These are phyloP conservation scores for Calameuta pallipes DNA, from an alignment of 2,888 invertebrate genomes.

Conservation along the genomic window DNA sequence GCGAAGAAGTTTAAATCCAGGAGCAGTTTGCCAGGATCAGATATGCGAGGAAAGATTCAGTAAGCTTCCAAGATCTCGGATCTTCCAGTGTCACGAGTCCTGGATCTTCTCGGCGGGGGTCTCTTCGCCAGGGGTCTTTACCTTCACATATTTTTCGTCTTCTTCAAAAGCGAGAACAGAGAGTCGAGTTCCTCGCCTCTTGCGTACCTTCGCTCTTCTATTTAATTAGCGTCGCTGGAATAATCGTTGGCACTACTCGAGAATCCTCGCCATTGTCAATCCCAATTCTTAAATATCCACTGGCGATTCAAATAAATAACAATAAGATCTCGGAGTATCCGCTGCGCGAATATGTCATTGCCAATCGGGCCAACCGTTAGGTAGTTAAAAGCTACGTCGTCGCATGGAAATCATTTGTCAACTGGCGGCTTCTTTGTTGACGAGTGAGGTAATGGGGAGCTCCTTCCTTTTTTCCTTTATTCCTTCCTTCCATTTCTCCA, in stretches of 20 bases:
- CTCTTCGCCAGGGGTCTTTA: slow-evolving; percentile 10
- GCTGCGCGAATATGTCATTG: slow-evolving; percentile 48
- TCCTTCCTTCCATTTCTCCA: too few species aligned
- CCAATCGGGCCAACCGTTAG: slow-evolving; percentile 43
- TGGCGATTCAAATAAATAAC: slow-evolving; percentile 61
- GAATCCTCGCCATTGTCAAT: not conserved
- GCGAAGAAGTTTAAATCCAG: slow-evolving; percentile 14
- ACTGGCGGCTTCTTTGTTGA: too few species aligned
- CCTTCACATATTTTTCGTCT: slow-evolving; percentile 9
- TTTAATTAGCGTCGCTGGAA: slow-evolving; percentile 36
- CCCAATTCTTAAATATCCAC: slow-evolving; percentile 24
- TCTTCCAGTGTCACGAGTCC: too few species aligned
- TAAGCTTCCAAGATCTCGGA: too few species aligned
- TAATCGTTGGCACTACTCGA: not conserved
- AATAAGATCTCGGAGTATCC: slow-evolving; percentile 45
- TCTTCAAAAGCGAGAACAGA: slow-evolving; percentile 6
- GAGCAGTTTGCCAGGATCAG: slow-evolving; percentile 19
- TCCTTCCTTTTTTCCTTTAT: too few species aligned
- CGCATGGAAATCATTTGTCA: too few species aligned
- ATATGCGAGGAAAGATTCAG: slow-evolving; percentile 1
- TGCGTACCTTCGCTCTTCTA: too few species aligned
- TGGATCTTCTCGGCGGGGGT: slow-evolving; percentile 3
- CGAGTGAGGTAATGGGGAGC: too few species aligned
- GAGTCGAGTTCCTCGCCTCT: too few species aligned
- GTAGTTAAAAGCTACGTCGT: too few species aligned